Conservation (phyloP, 2,113 vertebrate genomes). For the Uropsilus gracilis region DNA sequence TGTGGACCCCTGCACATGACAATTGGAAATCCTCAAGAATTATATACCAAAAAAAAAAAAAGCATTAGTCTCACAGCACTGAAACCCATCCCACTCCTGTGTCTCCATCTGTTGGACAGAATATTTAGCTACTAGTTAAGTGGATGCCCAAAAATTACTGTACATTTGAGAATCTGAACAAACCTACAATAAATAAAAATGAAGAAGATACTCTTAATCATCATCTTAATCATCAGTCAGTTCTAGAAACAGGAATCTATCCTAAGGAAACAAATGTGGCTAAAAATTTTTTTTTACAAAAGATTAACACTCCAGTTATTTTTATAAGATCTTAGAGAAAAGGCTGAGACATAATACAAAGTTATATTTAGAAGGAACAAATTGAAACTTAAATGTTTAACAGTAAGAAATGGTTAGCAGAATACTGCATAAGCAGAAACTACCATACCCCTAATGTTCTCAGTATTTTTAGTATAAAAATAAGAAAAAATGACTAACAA, state of each 20-base stretch:
- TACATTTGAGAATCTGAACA: neutral
- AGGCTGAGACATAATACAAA: neutral
- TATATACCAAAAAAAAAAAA: slow-evolving; percentile 31
- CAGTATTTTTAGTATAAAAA: neutral
- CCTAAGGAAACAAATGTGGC: neutral
- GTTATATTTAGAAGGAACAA: neutral
- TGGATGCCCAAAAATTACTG: neutral
- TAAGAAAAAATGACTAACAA: neutral
- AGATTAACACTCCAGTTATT: neutral
- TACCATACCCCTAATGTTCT: neutral
- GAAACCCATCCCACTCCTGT: neutral
- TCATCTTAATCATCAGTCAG: neutral
- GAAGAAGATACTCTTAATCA: neutral
- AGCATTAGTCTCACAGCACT: neutral
- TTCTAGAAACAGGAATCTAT: neutral
- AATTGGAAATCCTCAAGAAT: neutral
- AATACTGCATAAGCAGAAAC: neutral
- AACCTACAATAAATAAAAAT: neutral
- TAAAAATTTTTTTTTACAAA: slow-evolving; percentile 8
- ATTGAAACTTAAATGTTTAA: neutral
- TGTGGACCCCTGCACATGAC: neutral
- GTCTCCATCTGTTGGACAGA: neutral
- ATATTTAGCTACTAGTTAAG: neutral
- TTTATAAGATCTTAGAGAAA: neutral
- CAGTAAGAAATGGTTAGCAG: slow-evolving; percentile 13